Evolutionary conservation across 1,140 invertebrate genomes (phyloP), one percentile per base, ranked within the genome.

Genomic region (Triops cancriformis): DNA sequence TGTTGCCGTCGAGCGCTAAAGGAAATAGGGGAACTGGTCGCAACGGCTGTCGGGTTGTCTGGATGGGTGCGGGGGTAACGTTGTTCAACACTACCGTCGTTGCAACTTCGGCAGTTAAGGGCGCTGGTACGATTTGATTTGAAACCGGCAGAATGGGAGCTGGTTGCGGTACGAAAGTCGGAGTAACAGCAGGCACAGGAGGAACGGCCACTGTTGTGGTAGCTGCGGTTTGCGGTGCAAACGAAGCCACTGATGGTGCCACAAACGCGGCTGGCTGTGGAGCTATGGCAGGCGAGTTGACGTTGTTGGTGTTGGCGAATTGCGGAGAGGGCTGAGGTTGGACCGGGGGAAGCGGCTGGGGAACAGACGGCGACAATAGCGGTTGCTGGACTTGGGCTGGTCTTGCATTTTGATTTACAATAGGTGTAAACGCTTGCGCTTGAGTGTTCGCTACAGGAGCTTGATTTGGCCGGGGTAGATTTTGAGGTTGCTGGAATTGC

Each of bases 11-110:
- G 23, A 51, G 76, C 10, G n/a, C 51, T 12, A 79, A 37, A 14
- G 78, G 78, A 64, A 75, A 79, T n/a, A 26, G 26, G 7, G 78
- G 78, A 9, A 79, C 78, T 27, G 75, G 72, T 73, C 78, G 27
- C 7, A 73, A 14, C 1, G 78, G 78, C 26, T 73, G 27, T 18
- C 78, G 74, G 4, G 78, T 79, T 72, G 77, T 78, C 14, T 26
- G n/a, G 37, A 77, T 64, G 31, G 31, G 51, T 64, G 51, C 51
- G 14, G 51, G 51, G 14, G 51, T n/a, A 3, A 64, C 51, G 23
- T 64, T 64, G 23, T 64, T 64, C 18, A 9, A 18, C 1, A 14
- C 51, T 6, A 64, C 23, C 23, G 51, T 64, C 18, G 51, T 64
- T n/a, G 51, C 23, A 10, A 23, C 14, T 6, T 18, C 51, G 14